Percentiles rank a stretch among this genome's conserved stretches.
These are phyloP conservation scores for Bos taurus DNA, from an alignment of 2,113 vertebrate genomes.

Conservation along the genomic window DNA sequence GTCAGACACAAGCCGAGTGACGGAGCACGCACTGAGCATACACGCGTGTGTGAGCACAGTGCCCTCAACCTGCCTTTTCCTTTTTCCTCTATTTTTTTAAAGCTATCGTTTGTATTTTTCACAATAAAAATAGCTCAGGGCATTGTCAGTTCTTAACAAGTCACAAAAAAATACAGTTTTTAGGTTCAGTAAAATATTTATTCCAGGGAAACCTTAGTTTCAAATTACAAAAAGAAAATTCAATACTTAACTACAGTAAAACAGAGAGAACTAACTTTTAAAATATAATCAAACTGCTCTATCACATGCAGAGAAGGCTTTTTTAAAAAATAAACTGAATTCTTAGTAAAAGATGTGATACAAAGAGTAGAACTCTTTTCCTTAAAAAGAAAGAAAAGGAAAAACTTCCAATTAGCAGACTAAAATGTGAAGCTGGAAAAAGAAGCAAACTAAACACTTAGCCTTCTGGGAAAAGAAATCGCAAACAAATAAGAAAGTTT, in stretches of 20 bases:
- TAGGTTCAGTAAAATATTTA: background rate
- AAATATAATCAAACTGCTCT: slow-evolving; percentile 27
- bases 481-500: slow-evolving; percentile 67
- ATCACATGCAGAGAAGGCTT: background rate
- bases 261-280: background rate
- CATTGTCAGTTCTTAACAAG: background rate
- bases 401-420: slow-evolving; percentile 38
- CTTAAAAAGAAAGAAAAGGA: background rate
- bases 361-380: background rate
- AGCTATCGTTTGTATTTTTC: background rate
- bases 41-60: fast-evolving
- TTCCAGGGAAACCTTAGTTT: background rate
- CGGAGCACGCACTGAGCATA: fast-evolving
- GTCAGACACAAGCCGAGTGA: background rate
- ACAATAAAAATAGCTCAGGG: background rate
- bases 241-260: background rate
- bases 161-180: background rate
- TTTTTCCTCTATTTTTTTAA: background rate
- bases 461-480: slow-evolving; percentile 36
- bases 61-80: background rate
- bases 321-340: slow-evolving; percentile 1
- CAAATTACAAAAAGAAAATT: background rate
- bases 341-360: background rate
- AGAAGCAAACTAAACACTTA: slow-evolving; percentile 39
- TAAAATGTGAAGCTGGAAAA: slow-evolving; percentile 19